Evolutionary conservation across 2,797 vertebrate genomes (phyloP).

Genomic region (Rhadinocentrus ornatus): DNA sequence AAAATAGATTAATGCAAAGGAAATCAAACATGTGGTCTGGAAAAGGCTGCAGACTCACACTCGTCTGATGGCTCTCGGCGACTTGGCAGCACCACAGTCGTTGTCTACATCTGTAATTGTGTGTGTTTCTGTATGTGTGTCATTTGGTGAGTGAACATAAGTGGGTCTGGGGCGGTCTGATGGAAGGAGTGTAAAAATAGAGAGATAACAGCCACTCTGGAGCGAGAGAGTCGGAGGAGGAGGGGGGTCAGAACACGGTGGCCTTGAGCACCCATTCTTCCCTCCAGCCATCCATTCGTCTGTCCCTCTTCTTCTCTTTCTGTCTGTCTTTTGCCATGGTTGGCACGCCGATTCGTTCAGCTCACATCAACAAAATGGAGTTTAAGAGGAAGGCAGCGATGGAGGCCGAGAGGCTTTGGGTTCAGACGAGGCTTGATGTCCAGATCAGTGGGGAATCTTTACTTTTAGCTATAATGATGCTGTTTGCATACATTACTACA

Average conservation of each 20-base stretch:
- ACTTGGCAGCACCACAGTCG: slow-evolving; percentile 9
- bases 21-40: slow-evolving; percentile 49
- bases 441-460: too few species aligned
- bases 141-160: slow-evolving; percentile 84
- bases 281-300: slow-evolving; percentile 61
- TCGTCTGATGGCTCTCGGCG: slow-evolving; percentile 55
- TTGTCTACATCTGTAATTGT: slow-evolving; percentile 70
- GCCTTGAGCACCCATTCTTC: slow-evolving; percentile 74
- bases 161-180: slow-evolving; percentile 80
- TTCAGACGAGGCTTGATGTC: too few species aligned
- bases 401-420: slow-evolving; percentile 19
- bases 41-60: slow-evolving; percentile 41
- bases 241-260: slow-evolving; percentile 55
- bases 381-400: slow-evolving; percentile 59
- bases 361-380: slow-evolving; percentile 67
- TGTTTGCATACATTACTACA: too few species aligned
- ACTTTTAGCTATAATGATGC: too few species aligned
- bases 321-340: slow-evolving; percentile 25
- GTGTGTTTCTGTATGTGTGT: slow-evolving; percentile 61
- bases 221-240: slow-evolving; percentile 61
- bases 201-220: slow-evolving; percentile 80
- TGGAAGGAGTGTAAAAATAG: slow-evolving; percentile 84
- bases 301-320: slow-evolving; percentile 28
- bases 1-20: slow-evolving; percentile 10
- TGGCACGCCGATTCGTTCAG: slow-evolving; percentile 43